Evolutionary conservation across 64 coral and sea anemone species (phyloP), one percentile per base, ranked within the genome.

Genomic region (Dendrophyllia cribrosa): DNA sequence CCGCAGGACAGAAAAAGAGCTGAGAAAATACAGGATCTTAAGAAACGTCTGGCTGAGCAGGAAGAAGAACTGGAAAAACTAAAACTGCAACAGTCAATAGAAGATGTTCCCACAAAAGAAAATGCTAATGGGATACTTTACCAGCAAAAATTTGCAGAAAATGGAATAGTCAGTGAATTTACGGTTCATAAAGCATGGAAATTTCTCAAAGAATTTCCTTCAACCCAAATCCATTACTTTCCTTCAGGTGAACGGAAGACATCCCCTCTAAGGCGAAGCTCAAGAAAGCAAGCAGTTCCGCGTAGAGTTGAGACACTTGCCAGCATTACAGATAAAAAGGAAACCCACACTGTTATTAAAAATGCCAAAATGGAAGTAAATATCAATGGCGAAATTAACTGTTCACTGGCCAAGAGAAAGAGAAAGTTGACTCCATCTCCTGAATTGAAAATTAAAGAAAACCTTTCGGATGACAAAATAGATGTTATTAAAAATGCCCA

Each of bases 161-260:
- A 84, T 21, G 75, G 51, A 55, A 11, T 55, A 45, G 20, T 49
- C 3, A 68, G 7, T 5, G 79, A 82, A 65, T 64, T 56, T 25
- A 17, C 25, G 34, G 58, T 0, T 68, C 45, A 49, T 2, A 67
- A 9, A 21, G 19, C 10, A 9, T 50, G 44, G 80, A 23, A 22
- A 84, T 20, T 20, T 44, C 43, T 51, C 45, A 84, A 63, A 84
- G 80, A 84, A 5, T 84, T 17, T 14, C 80, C 80, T 50, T 84
- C 80, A 22, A 20, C 62, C 17, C 17, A 84, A 49, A 84, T 84
- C 44, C 80, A 84, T 68, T 84, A 84, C 44, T 84, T 84, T 68
- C 80, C 80, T 51, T 84, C 80, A 47, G 80, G 80, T 66, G 80
- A 84, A 84, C 80, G 80, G 22, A 84, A 51, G 46, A 67, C 60